phyloP scores from a whole-genome alignment of 2,888 invertebrate genomes.

The Eulithis testata region DNA sequence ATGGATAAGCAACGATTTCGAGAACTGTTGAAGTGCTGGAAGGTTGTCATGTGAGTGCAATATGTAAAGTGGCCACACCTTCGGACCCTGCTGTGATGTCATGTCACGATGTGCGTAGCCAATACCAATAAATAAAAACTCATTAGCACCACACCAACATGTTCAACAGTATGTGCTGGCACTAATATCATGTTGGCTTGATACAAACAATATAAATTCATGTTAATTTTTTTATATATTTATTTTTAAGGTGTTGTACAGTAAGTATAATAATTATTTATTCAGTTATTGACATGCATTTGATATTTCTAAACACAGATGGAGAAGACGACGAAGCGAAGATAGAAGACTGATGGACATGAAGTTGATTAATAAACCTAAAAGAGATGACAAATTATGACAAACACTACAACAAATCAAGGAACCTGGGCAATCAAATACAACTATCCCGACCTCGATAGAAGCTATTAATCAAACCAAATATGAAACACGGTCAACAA shows the following conservation, averaged over 20 bases:
- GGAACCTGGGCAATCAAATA: slow-evolving; percentile 17
- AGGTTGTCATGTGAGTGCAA: slow-evolving; percentile 55
- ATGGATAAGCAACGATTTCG: slow-evolving; percentile 38
- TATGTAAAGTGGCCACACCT: slow-evolving; percentile 61
- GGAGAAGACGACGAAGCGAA: slow-evolving; percentile 45
- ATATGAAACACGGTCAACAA: slow-evolving; percentile 43
- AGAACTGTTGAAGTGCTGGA: slow-evolving; percentile 49
- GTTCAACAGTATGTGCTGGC: slow-evolving; percentile 40
- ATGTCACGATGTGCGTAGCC: slow-evolving; percentile 53
- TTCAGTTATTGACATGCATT: slow-evolving; percentile 45
- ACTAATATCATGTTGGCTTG: slow-evolving; percentile 41
- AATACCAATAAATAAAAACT: slow-evolving; percentile 49
- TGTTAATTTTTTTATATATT: slow-evolving; percentile 44
- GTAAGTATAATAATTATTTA: slow-evolving; percentile 40
- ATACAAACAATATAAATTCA: slow-evolving; percentile 45
- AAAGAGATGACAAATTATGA: slow-evolving; percentile 11
- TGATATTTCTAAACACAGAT: slow-evolving; percentile 48
- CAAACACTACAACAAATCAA: slow-evolving; percentile 27
- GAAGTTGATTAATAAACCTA: slow-evolving; percentile 29
- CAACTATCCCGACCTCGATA: slow-evolving; percentile 40
- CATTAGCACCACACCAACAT: slow-evolving; percentile 54
- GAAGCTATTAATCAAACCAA: slow-evolving; percentile 43
- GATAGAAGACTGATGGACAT: slow-evolving; percentile 47
- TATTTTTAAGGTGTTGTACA: slow-evolving; percentile 36
- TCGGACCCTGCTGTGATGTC: slow-evolving; percentile 56